Conservation (phyloP, 2,797 vertebrate genomes). For the Diplodus sargus region DNA sequence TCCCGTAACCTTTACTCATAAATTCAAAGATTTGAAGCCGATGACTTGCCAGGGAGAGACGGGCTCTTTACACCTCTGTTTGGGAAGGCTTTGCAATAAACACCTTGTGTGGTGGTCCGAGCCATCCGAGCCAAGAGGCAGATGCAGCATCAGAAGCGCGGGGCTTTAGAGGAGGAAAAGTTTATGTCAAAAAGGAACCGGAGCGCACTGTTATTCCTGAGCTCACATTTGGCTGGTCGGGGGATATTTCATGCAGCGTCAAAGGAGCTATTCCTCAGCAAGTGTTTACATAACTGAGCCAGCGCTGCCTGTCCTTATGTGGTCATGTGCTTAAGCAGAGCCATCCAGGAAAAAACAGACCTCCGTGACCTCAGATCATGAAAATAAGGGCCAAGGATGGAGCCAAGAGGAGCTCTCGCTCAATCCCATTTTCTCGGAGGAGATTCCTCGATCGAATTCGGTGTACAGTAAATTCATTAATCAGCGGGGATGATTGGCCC, state of each 20-base stretch:
- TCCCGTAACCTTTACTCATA: constrained; percentile 13
- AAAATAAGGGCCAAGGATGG: constrained; percentile 67
- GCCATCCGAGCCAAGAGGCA: constrained; percentile 45
- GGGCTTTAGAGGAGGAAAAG: constrained; percentile 16
- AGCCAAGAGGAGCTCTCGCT: constrained; percentile 47
- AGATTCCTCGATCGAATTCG: constrained; percentile 35
- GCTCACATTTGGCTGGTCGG: constrained; percentile 39
- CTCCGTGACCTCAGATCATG: constrained; percentile 58
- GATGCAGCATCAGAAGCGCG: constrained; percentile 35
- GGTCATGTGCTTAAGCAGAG: constrained; percentile 79
- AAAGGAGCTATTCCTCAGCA: constrained; percentile 68
- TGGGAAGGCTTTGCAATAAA: constrained; percentile 48
- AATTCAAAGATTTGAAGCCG: constrained; percentile 48
- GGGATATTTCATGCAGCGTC: constrained; percentile 60
- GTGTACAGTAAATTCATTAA: constrained; percentile 28
- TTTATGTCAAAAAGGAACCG: constrained; percentile 39
- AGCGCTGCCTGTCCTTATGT: constrained; percentile 85
- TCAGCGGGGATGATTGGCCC: constrained; percentile 25
- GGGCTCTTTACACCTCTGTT: constrained; percentile 54
- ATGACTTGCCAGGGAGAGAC: constrained; percentile 14
- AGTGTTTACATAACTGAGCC: constrained; percentile 82
- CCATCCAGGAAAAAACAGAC: constrained; percentile 74
- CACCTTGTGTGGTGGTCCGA: constrained; percentile 35
- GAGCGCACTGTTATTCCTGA: constrained; percentile 30
- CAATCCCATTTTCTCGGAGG: constrained; percentile 2